These are phyloP conservation scores for Lasioglossum vierecki DNA, from an alignment of 2,888 invertebrate species.

Conservation along the genomic window DNA sequence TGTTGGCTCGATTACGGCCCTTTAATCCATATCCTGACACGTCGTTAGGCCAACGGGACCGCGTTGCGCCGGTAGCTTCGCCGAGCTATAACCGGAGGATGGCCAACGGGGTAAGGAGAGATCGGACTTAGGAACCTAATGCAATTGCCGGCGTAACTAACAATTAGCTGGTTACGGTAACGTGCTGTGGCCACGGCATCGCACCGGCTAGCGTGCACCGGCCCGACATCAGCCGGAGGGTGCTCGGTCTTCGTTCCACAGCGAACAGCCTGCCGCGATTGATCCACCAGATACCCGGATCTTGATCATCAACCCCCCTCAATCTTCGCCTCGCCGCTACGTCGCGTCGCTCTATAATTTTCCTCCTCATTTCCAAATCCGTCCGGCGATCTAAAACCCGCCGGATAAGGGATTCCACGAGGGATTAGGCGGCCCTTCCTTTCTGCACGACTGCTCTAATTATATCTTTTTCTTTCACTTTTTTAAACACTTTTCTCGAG, in stretches of 20 bases:
- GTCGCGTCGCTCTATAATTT: not conserved
- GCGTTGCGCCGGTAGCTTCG: constrained; percentile 37
- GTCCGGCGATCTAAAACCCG: not conserved
- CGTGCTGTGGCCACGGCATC: constrained; percentile 50
- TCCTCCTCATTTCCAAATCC: constrained; percentile 3
- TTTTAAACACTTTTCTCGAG: not conserved
- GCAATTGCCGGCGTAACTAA: constrained; percentile 75
- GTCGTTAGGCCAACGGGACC: constrained; percentile 58
- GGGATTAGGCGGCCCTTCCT: not conserved
- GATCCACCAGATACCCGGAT: not conserved
- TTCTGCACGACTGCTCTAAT: not conserved
- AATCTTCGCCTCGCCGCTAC: not conserved
- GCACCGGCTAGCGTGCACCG: constrained; percentile 20
- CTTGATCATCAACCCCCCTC: not conserved
- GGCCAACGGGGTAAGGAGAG: constrained; percentile 33
- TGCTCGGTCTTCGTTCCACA: constrained; percentile 15
- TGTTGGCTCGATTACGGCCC: constrained; percentile 70
- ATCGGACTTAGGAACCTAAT: constrained; percentile 72
- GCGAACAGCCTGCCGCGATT: constrained; percentile 14
- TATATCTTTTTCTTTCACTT: not conserved
- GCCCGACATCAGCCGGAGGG: not conserved
- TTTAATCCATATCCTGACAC: constrained; percentile 61
- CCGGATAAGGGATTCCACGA: not conserved
- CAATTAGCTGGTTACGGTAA: constrained; percentile 73
- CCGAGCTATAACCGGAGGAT: constrained; percentile 45